phyloP scores from a whole-genome alignment of 2,113 vertebrate genomes.

The Dipodomys stephensi region DNA sequence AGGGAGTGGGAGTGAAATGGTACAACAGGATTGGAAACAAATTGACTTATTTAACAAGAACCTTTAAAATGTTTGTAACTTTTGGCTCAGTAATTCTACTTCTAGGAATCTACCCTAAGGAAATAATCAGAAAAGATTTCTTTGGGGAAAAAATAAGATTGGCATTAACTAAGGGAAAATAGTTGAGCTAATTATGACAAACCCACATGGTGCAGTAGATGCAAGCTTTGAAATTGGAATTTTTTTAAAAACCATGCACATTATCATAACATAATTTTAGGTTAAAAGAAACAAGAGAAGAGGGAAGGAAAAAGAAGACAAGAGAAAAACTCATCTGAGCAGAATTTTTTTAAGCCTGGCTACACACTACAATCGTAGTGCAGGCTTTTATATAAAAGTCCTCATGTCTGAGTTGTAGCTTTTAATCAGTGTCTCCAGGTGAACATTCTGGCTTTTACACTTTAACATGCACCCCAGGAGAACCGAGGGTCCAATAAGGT shows the following conservation, averaged over 20 bases:
- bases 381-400: background rate
- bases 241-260: background rate
- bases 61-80: constrained; percentile 3
- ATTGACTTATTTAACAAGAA: background rate
- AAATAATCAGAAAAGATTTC: constrained; percentile 36
- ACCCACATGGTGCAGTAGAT: background rate
- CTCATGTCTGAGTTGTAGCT: background rate
- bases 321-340: background rate
- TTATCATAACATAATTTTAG: background rate
- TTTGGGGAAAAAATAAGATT: background rate
- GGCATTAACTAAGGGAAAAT: background rate
- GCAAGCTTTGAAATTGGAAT: constrained; percentile 30
- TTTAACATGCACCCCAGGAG: background rate
- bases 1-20: background rate
- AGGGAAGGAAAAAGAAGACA: background rate
- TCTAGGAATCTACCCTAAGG: constrained; percentile 52
- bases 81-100: constrained; percentile 18
- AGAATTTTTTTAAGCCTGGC: background rate
- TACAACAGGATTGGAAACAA: background rate
- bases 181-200: background rate
- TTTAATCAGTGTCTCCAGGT: background rate
- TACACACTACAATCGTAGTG: background rate
- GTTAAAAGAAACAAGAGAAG: background rate
- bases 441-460: background rate
- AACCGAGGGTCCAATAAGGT: background rate